phyloP scores from a whole-genome alignment of 2,113 vertebrate genomes.

The Felis chaus region DNA sequence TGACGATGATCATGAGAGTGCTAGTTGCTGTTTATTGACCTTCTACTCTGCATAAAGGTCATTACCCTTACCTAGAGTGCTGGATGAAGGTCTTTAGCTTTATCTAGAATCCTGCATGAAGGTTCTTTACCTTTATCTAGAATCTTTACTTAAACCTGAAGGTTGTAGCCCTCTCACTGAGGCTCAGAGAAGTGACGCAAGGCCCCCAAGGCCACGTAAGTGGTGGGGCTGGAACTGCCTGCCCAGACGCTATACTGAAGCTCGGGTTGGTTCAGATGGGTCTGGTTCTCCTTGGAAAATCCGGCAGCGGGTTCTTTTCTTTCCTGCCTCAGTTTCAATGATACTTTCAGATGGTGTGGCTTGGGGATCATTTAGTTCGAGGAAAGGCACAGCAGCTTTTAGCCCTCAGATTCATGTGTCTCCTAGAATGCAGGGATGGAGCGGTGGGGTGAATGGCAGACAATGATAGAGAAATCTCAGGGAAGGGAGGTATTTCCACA shows the following conservation, averaged over 20 bases:
- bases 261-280: neutral
- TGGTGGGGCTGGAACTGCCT: neutral
- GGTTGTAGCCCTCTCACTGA: neutral
- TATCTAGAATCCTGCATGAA: neutral
- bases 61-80: neutral
- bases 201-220: neutral
- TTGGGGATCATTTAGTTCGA: neutral
- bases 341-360: neutral
- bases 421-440: neutral
- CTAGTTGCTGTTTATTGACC: neutral
- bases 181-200: neutral
- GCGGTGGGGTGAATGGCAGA: neutral
- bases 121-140: neutral
- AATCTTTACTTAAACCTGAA: neutral
- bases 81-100: neutral
- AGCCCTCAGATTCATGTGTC: neutral
- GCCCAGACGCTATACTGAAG: neutral
- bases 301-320: neutral
- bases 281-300: conserved; percentile 25
- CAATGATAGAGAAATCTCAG: neutral
- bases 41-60: neutral
- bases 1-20: neutral
- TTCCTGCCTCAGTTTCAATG: neutral
- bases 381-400: neutral
- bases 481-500: neutral